phyloP scores from a whole-genome alignment of 1,140 invertebrate species.

The Leptinotarsa undecemlineata region DNA sequence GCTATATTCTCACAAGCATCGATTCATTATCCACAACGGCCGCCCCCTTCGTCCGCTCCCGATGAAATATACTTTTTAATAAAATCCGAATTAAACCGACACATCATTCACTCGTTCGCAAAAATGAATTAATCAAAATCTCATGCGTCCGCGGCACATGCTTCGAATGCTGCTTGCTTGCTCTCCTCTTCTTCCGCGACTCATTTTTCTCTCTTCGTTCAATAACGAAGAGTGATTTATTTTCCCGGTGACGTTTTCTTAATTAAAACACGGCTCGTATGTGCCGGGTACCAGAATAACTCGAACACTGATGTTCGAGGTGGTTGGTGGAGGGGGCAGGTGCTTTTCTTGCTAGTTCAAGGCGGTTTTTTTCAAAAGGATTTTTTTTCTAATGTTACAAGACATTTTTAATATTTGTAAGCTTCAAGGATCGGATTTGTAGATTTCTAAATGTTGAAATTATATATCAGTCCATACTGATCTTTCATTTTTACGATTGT shows the following conservation, averaged over 20 bases:
- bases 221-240: slow-evolving; percentile 22
- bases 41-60: neutral
- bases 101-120: slow-evolving; percentile 14
- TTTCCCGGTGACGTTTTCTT: slow-evolving; percentile 19
- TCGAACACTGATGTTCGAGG: too few relatives aligned
- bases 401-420: too few relatives aligned
- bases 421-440: too few relatives aligned
- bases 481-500: too few relatives aligned
- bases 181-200: neutral
- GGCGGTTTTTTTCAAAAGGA: too few relatives aligned
- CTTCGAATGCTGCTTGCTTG: neutral
- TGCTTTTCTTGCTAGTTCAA: too few relatives aligned
- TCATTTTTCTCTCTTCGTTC: neutral
- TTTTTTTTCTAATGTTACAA: too few relatives aligned
- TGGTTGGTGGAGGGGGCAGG: too few relatives aligned
- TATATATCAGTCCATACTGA: too few relatives aligned
- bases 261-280: slow-evolving; percentile 19
- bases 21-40: neutral
- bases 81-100: slow-evolving; percentile 16
- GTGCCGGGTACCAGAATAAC: neutral
- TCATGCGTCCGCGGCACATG: neutral
- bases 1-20: neutral
- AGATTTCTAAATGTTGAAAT: too few relatives aligned
- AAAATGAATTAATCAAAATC: slow-evolving; percentile 23
- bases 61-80: slow-evolving; percentile 23